These are phyloP conservation scores for Caretta caretta DNA, from an alignment of 2,113 vertebrate genomes.

Conservation along the genomic window DNA sequence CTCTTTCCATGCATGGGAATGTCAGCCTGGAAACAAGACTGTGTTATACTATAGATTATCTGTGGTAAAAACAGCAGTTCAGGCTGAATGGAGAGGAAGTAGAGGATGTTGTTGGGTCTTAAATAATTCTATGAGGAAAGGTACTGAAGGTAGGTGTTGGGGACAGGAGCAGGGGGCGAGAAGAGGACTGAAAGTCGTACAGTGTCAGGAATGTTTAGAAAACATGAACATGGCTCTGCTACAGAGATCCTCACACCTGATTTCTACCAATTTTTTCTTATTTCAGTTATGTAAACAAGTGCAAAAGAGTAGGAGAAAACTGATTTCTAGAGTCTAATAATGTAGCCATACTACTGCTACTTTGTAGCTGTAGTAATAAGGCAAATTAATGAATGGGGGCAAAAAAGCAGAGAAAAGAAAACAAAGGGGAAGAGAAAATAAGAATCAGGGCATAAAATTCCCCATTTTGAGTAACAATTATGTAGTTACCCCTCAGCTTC, in stretches of 20 bases:
- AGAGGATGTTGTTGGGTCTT: conserved; percentile 33
- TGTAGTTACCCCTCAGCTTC: not conserved
- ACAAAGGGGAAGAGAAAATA: not conserved
- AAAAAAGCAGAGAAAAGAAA: not conserved
- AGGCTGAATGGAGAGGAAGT: conserved; percentile 33
- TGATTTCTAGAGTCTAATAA: not conserved
- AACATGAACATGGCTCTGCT: not conserved
- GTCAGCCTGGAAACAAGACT: not conserved
- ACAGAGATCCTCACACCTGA: not conserved
- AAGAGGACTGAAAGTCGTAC: conserved; percentile 7
- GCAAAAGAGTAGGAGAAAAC: not conserved
- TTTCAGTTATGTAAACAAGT: not conserved
- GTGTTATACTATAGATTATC: not conserved
- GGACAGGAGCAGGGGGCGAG: not conserved
- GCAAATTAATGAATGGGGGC: fast-evolving
- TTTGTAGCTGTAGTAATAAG: not conserved
- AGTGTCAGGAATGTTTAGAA: not conserved
- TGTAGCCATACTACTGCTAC: fast-evolving
- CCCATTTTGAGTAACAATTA: not conserved
- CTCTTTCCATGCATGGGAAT: not conserved
- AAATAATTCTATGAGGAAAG: conserved; percentile 40
- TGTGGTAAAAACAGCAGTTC: conserved; percentile 44
- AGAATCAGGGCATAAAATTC: not conserved
- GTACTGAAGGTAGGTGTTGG: not conserved
- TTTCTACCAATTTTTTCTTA: not conserved